Evolutionary conservation across 2,888 invertebrate genomes (phyloP), one percentile per base, ranked within the genome.

Genomic region (Lasiommata megera): DNA sequence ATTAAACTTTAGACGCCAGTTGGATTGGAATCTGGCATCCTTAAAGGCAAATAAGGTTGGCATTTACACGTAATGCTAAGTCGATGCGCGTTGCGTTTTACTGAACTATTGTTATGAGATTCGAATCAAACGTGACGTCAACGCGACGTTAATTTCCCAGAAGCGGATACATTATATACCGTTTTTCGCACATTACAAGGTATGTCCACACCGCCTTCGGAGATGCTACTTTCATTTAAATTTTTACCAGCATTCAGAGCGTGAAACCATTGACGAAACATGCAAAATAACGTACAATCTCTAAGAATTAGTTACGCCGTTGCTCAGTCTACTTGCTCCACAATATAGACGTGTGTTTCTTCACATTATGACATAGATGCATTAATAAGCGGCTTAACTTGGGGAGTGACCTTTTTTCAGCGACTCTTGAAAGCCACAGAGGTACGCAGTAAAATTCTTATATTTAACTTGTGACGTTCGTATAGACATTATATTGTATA

Each of bases 241-340:
- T 81, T 75, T 68, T 70, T 67, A 61, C 69, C 63, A 72, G 69
- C 80, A 88, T 88, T 82, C 81, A 80, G 89, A 90, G 86, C 90
- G 88, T 90, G 86, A 86, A 90, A 84, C 81, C 74, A 82, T 87
- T 88, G 84, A 88, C 89, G 89, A 89, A 89, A 90, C 88, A 89
- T 89, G 89, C 88, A 89, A 89, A 90, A 89, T 88, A 87, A 87
- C 79, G 84, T 80, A 90, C 89, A 86, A 89, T 89, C 89, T 88
- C 84, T 75, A 31, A 79, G 83, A 86, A 88, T 88, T 89, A 87
- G 89, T 87, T 87, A 86, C 88, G 88, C 88, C 68, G 81, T 85
- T 82, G 87, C 82, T 81, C 79, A 85, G 70, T 84, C 82, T 80
- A 82, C 81, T 84, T 82, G 80, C 76, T 79, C 74, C 73, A 84